Conservation (phyloP, 1,140 invertebrate genomes). For the Drosophila lowei region DNA sequence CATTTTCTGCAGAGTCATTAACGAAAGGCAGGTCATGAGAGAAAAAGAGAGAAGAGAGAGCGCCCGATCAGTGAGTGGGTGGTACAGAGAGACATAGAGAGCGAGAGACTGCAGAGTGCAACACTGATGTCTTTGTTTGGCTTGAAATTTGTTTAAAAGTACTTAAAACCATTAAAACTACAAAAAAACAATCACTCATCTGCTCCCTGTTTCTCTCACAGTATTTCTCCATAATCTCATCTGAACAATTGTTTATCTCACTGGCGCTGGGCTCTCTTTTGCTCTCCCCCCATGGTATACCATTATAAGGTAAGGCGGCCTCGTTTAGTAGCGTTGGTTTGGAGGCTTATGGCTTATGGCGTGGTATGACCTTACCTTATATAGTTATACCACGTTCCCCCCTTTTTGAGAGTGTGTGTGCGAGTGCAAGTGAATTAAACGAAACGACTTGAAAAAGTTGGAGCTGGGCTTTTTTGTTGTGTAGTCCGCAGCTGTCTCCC, state of each 20-base stretch:
- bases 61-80: constrained; percentile 14
- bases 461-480: constrained; percentile 74
- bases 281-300: constrained; percentile 21
- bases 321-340: too few species aligned
- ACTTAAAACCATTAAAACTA: constrained; percentile 51
- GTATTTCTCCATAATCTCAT: constrained; percentile 11
- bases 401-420: constrained; percentile 16
- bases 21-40: constrained; percentile 65
- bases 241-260: constrained; percentile 71
- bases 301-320: too few species aligned
- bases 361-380: too few species aligned
- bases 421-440: constrained; percentile 74
- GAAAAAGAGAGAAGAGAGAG: constrained; percentile 15
- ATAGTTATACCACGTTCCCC: neutral
- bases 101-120: constrained; percentile 16
- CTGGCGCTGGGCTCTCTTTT: constrained; percentile 18
- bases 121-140: constrained; percentile 29
- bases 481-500: constrained; percentile 69
- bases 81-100: constrained; percentile 16
- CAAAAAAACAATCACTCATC: constrained; percentile 30
- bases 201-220: neutral
- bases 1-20: constrained; percentile 67
- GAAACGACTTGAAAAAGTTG: constrained; percentile 79
- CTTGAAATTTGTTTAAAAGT: constrained; percentile 43
- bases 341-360: too few species aligned